A percentile compares a stretch with the other conserved stretches of the same genome.
phyloP scores from a whole-genome alignment of 2,113 vertebrate genomes.

The Lagopus muta region DNA sequence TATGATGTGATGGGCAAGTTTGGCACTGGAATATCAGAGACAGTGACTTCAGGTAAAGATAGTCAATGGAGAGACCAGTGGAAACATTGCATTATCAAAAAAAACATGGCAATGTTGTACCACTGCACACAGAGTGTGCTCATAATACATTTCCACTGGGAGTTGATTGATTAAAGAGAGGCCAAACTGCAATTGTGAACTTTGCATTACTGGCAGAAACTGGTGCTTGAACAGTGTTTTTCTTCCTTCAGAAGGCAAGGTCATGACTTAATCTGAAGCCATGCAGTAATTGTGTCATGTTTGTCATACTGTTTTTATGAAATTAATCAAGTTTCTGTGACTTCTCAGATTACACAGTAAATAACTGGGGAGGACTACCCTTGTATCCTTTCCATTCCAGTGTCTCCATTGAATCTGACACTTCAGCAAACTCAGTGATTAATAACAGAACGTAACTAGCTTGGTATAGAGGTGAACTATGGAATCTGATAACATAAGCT shows the following conservation, averaged over 20 bases:
- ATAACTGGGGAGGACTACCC: not conserved
- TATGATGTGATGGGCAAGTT: rapidly evolving
- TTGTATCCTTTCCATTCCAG: not conserved
- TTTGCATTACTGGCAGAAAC: not conserved
- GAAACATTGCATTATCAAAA: not conserved
- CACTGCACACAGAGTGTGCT: not conserved
- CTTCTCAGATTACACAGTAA: not conserved
- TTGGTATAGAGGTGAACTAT: not conserved
- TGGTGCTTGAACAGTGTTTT: not conserved
- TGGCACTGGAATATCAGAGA: rapidly evolving
- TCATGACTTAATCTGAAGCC: not conserved
- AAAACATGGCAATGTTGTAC: not conserved
- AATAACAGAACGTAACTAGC: not conserved
- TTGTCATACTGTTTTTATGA: not conserved
- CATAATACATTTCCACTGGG: not conserved
- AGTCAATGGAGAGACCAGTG: rapidly evolving
- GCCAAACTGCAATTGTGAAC: not conserved
- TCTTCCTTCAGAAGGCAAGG: not conserved
- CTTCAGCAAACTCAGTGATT: not conserved
- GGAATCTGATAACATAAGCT: not conserved
- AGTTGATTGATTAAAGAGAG: not conserved
- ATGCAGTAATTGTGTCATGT: not conserved
- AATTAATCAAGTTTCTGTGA: not conserved
- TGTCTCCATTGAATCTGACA: not conserved
- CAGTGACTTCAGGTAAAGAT: not conserved